Evolutionary conservation across 35 echinoderm and acorn worm species (phyloP).

Genomic region (Apostichopus parvimensis): DNA sequence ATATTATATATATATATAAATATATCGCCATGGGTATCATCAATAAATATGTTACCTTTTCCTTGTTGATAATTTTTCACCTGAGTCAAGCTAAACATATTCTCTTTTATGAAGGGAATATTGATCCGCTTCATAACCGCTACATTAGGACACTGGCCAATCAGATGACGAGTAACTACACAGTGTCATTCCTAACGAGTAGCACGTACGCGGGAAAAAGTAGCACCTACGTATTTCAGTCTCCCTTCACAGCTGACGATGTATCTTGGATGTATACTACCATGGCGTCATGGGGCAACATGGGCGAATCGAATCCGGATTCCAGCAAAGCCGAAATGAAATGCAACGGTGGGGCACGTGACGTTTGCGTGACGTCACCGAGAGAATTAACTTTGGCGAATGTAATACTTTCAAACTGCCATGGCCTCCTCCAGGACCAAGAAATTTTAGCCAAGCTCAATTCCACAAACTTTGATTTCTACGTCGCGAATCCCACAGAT

Average conservation of each 20-base stretch:
- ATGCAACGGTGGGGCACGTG: neutral
- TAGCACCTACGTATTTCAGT: conserved; percentile 4
- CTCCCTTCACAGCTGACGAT: conserved; percentile 19
- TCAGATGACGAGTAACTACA: conserved; percentile 29
- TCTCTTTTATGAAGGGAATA: conserved; percentile 21
- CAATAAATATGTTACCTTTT: neutral
- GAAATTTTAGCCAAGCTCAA: conserved; percentile 8
- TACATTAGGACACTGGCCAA: conserved; percentile 28
- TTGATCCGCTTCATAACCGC: conserved; percentile 6
- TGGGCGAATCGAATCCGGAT: conserved; percentile 19
- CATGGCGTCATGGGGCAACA: conserved; percentile 46
- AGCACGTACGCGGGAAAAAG: neutral
- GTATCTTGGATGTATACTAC: conserved; percentile 35
- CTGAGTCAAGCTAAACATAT: conserved; percentile 2
- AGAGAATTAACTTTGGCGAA: conserved; percentile 27
- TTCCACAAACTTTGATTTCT: conserved; percentile 33
- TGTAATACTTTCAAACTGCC: conserved; percentile 14
- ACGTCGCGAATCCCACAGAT: conserved; percentile 33
- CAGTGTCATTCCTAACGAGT: conserved; percentile 13
- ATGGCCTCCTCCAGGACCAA: conserved; percentile 15
- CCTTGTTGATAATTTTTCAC: neutral
- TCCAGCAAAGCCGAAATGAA: conserved; percentile 4
- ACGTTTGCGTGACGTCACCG: conserved; percentile 33
- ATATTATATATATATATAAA: no score
- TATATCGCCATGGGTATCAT: neutral